These are phyloP conservation scores for Bhutanitis thaidina DNA, from an alignment of 2,888 invertebrate species.

Conservation along the genomic window DNA sequence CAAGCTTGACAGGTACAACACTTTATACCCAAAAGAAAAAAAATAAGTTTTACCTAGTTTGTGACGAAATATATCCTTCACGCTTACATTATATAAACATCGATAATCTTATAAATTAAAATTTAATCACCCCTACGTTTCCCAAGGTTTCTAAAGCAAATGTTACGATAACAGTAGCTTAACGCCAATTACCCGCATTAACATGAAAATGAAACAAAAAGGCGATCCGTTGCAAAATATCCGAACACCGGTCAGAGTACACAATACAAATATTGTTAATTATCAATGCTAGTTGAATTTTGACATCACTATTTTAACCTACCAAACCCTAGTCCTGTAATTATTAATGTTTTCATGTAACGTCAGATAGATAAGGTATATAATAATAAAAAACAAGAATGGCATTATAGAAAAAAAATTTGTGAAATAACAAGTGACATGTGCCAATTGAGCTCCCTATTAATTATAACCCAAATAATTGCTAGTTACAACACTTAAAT, in stretches of 20 bases:
- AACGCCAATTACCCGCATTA: slow-evolving; percentile 6
- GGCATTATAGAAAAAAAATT: too few species aligned
- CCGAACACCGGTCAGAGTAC: slow-evolving; percentile 5
- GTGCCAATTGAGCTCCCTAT: not conserved
- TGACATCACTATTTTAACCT: not conserved
- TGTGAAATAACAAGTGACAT: too few species aligned
- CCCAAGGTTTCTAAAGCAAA: not conserved
- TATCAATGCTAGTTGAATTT: slow-evolving; percentile 10
- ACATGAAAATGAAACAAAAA: slow-evolving; percentile 6
- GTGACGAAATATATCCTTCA: too few species aligned
- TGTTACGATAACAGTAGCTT: slow-evolving; percentile 3
- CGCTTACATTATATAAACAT: too few species aligned
- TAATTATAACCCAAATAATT: not conserved
- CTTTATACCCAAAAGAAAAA: too few species aligned
- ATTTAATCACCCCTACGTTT: not conserved
- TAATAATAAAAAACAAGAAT: too few species aligned
- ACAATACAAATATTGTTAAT: slow-evolving; percentile 3
- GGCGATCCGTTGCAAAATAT: slow-evolving; percentile 2
- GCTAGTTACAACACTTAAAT: not conserved
- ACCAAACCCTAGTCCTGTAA: too few species aligned
- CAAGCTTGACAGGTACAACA: too few species aligned
- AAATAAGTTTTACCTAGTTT: not conserved
- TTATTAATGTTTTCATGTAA: too few species aligned
- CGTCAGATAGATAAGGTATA: too few species aligned
- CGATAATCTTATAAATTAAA: not conserved